A percentile compares a stretch with the other conserved stretches of the same genome.
These are phyloP conservation scores for Pogonocichla stellata DNA, from an alignment of 2,113 vertebrate species.

Conservation along the genomic window DNA sequence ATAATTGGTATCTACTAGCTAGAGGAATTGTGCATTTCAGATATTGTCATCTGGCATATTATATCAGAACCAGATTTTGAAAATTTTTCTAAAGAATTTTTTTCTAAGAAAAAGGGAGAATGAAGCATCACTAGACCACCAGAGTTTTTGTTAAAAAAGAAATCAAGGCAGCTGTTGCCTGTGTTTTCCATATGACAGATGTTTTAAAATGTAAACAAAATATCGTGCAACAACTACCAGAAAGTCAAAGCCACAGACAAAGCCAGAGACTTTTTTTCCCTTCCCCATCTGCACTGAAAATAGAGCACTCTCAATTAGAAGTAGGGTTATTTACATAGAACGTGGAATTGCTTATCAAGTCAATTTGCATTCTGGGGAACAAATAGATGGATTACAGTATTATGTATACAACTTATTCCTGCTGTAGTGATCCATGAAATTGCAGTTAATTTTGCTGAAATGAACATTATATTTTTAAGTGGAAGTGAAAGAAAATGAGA, in stretches of 20 bases:
- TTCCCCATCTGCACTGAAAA: neutral
- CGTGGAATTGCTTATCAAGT: constrained; percentile 25
- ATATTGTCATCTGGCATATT: neutral
- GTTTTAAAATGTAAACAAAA: neutral
- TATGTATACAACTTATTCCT: constrained; percentile 42
- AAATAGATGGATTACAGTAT: constrained; percentile 20
- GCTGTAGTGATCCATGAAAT: constrained; percentile 55
- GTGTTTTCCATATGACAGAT: neutral
- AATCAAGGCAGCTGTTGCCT: neutral
- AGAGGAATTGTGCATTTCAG: neutral
- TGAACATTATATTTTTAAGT: constrained; percentile 39
- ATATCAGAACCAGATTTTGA: neutral
- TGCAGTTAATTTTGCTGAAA: constrained; percentile 65
- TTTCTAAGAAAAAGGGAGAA: neutral
- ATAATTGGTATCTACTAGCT: neutral
- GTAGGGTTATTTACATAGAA: neutral
- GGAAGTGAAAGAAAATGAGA: constrained; percentile 34
- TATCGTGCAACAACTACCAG: neutral
- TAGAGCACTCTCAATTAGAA: neutral
- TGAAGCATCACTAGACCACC: neutral
- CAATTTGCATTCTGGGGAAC: constrained; percentile 15
- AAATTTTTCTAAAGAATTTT: neutral
- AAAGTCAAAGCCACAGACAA: neutral
- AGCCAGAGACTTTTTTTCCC: neutral
- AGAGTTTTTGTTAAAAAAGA: neutral